Evolutionary conservation across 2,797 vertebrate genomes (phyloP).

Genomic region (Hozukius guyotensis): DNA sequence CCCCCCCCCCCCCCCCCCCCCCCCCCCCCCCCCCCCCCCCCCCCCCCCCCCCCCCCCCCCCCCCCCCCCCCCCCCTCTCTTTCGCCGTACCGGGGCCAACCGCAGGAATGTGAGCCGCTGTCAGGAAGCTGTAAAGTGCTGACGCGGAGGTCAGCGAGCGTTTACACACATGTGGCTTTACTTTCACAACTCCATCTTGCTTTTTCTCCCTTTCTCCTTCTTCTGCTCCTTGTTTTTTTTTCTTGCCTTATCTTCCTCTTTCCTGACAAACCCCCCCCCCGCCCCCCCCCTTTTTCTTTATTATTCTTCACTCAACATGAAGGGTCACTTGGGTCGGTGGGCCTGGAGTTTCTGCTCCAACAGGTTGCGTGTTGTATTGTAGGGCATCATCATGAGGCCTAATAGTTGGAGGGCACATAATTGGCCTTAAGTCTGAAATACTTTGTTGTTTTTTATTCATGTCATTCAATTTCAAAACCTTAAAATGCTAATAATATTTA

Average conservation of each 20-base stretch:
- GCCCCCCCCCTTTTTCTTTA: neutral
- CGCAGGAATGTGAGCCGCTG: conserved; percentile 80
- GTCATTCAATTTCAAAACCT: neutral
- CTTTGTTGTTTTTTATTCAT: neutral
- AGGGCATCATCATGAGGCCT: neutral
- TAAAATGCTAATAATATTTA: neutral
- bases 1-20: too few species aligned
- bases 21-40: too few species aligned
- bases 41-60: neutral
- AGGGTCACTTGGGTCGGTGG: neutral
- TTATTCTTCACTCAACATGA: conserved; percentile 13
- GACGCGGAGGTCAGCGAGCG: conserved; percentile 78
- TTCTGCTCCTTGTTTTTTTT: conserved; percentile 37
- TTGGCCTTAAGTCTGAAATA: neutral
- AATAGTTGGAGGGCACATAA: neutral
- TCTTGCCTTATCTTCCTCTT: conserved; percentile 34
- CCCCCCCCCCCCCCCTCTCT: neutral
- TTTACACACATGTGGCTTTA: conserved; percentile 83
- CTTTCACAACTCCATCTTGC: conserved; percentile 73
- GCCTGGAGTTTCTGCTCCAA: neutral
- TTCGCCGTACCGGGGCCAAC: conserved; percentile 48
- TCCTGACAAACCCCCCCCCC: neutral
- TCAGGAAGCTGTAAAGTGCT: conserved; percentile 84
- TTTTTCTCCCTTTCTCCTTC: conserved; percentile 49
- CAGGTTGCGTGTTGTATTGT: neutral